These are phyloP conservation scores for Lycorma delicatula DNA, from an alignment of 1,140 invertebrate species.

Conservation along the genomic window DNA sequence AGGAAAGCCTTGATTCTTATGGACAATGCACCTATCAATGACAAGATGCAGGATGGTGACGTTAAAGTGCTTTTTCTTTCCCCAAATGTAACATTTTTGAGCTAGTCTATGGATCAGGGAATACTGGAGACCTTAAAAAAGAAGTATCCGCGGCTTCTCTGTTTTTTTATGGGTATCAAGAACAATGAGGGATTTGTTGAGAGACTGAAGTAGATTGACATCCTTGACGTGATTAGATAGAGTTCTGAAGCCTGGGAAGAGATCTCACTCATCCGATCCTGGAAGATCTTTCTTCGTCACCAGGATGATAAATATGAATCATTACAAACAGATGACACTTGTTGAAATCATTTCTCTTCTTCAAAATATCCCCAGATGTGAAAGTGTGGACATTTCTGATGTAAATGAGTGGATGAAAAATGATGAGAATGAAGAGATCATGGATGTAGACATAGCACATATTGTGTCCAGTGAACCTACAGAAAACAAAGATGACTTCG, in stretches of 20 bases:
- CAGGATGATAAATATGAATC: no score
- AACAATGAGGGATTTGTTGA: background rate
- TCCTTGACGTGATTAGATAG: slow-evolving; percentile 1
- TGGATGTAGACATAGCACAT: no score
- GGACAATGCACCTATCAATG: slow-evolving; percentile 31
- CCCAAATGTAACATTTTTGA: slow-evolving; percentile 16
- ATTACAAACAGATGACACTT: background rate
- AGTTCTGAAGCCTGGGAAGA: background rate
- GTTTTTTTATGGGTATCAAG: slow-evolving; percentile 3
- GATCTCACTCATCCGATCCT: background rate
- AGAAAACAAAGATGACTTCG: no score
- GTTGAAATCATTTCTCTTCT: background rate
- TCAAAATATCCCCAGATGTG: background rate
- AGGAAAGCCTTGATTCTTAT: slow-evolving; percentile 36
- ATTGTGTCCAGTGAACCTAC: no score
- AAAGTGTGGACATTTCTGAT: background rate
- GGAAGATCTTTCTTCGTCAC: background rate
- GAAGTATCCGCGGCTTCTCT: slow-evolving; percentile 12
- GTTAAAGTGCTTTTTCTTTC: slow-evolving; percentile 21
- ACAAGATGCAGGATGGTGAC: slow-evolving; percentile 5
- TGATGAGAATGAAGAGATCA: no score
- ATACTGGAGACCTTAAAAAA: slow-evolving; percentile 16
- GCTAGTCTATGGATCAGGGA: slow-evolving; percentile 18
- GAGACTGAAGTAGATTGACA: slow-evolving; percentile 1
- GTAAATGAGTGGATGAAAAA: slow-evolving; percentile 9